phyloP scores from a whole-genome alignment of 2,797 vertebrate genomes.

The Nothura maculosa region DNA sequence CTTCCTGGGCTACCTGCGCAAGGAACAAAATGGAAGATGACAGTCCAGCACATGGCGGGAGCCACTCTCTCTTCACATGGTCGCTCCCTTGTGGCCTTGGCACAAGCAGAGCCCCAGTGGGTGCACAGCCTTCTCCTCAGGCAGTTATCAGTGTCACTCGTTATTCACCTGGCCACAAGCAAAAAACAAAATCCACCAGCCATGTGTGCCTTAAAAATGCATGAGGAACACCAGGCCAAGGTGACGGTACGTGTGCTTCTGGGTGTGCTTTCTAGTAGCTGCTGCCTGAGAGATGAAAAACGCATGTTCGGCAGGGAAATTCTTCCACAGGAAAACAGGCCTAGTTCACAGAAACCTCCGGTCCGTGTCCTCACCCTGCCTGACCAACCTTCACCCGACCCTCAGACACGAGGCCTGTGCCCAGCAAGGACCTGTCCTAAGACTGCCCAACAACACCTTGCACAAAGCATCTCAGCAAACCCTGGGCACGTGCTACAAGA shows the following conservation, averaged over 20 bases:
- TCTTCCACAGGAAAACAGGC: not conserved
- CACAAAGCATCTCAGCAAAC: fast-evolving
- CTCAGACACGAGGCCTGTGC: not conserved
- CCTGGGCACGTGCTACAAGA: fast-evolving
- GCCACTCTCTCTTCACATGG: fast-evolving
- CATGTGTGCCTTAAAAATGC: fast-evolving
- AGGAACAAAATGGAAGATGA: not conserved
- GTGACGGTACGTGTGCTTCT: not conserved
- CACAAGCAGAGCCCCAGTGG: not conserved
- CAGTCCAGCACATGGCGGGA: not conserved
- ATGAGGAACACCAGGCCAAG: not conserved
- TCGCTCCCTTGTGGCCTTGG: not conserved
- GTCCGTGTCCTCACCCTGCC: not conserved
- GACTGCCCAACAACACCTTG: not conserved
- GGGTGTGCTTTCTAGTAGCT: not conserved
- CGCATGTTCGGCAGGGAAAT: not conserved
- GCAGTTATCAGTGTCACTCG: not conserved
- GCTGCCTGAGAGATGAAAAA: not conserved
- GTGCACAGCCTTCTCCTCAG: not conserved
- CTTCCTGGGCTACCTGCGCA: not conserved
- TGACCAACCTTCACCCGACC: not conserved
- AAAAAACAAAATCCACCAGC: not conserved
- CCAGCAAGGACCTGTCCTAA: not conserved
- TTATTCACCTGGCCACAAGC: not conserved
- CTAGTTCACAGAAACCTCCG: not conserved